Evolutionary conservation across 2,113 vertebrate species (phyloP).

Genomic region (Acanthisitta chloris): DNA sequence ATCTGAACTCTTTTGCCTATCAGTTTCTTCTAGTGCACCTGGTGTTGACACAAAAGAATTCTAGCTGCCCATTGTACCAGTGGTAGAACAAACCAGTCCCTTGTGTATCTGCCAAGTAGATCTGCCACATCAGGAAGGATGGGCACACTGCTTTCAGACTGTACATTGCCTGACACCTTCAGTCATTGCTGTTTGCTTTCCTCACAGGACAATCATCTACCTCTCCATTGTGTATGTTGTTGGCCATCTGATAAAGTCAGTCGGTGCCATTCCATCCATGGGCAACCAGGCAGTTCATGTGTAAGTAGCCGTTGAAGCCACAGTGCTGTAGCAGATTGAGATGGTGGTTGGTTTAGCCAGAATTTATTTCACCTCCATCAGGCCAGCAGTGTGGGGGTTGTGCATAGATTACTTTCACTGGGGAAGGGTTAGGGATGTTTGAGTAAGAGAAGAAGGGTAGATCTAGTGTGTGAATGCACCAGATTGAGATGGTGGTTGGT

Average conservation of each 20-base stretch:
- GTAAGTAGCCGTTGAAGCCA: constrained; percentile 76
- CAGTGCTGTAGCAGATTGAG: background rate
- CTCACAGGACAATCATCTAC: constrained; percentile 92
- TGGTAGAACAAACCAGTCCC: background rate
- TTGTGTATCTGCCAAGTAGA: background rate
- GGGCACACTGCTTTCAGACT: background rate
- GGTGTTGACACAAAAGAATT: background rate
- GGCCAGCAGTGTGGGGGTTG: background rate
- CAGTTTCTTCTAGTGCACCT: background rate
- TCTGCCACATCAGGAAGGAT: background rate
- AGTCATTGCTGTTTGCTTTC: constrained; percentile 52
- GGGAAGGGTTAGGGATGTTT: background rate
- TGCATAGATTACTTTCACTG: background rate
- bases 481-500: background rate
- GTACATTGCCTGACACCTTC: background rate
- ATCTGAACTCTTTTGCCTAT: background rate
- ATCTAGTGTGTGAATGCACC: background rate
- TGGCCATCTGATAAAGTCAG: constrained; percentile 93
- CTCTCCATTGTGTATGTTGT: constrained; percentile 93
- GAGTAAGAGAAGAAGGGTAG: background rate
- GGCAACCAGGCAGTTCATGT: constrained; percentile 83
- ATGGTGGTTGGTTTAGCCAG: background rate
- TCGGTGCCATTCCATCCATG: constrained; percentile 89
- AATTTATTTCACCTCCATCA: background rate
- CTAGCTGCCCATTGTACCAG: background rate